phyloP scores from a whole-genome alignment of 2,113 vertebrate species.

The Athene noctua region DNA sequence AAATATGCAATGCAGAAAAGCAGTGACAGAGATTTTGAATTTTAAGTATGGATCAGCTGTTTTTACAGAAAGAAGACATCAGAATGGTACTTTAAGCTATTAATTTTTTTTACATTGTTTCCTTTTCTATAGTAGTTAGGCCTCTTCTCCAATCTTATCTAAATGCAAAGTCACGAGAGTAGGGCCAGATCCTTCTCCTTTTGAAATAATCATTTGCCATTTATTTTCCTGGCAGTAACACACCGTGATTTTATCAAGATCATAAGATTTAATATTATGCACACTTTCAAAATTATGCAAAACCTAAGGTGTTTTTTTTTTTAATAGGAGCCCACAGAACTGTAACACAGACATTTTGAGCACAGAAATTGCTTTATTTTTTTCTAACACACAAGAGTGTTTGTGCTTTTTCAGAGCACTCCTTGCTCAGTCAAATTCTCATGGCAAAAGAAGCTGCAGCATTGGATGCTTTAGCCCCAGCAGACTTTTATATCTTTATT shows the following conservation, averaged over 20 bases:
- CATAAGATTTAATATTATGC: not conserved
- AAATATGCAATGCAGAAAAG: not conserved
- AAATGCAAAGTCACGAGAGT: not conserved
- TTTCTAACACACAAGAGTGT: not conserved
- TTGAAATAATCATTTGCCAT: not conserved
- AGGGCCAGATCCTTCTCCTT: not conserved
- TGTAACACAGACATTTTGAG: not conserved
- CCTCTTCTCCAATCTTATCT: not conserved
- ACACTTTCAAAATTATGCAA: not conserved
- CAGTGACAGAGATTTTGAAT: not conserved
- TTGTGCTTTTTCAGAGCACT: not conserved
- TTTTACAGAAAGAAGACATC: not conserved
- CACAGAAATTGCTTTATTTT: not conserved
- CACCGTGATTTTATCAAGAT: not conserved
- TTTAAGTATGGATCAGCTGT: not conserved
- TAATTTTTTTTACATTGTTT: not conserved
- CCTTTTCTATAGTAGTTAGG: not conserved
- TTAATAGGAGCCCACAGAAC: not conserved
- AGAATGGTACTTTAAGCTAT: not conserved
- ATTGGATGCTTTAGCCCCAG: not conserved
- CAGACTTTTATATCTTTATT: not conserved
- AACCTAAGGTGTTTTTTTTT: not conserved
- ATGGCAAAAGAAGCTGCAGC: not conserved
- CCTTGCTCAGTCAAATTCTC: not conserved
- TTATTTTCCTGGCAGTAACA: not conserved